These are phyloP conservation scores for Drosophila sturtevanti DNA, from an alignment of 1,140 invertebrate species.

Conservation along the genomic window DNA sequence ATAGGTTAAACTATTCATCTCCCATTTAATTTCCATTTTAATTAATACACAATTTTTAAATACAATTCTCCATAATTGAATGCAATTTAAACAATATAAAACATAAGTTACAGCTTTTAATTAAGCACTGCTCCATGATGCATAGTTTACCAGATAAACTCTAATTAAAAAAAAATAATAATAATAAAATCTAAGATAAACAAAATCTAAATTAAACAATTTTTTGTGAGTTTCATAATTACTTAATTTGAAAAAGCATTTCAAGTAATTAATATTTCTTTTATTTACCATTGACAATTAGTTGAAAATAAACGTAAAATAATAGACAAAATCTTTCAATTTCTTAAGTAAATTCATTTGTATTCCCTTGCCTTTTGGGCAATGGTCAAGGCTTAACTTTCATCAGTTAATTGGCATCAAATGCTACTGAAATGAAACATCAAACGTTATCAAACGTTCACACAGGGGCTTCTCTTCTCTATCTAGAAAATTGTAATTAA, in stretches of 20 bases:
- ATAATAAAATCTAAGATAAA: too few species aligned
- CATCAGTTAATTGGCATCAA: slow-evolving; percentile 65
- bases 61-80: too few species aligned
- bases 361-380: not conserved
- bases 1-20: too few species aligned
- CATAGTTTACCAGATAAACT: too few species aligned
- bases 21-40: too few species aligned
- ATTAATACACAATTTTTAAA: too few species aligned
- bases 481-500: slow-evolving; percentile 51
- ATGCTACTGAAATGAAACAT: slow-evolving; percentile 44
- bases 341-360: slow-evolving; percentile 16
- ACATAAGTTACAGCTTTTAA: too few species aligned
- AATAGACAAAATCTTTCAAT: not conserved
- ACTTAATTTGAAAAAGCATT: not conserved
- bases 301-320: not conserved
- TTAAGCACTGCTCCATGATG: too few species aligned
- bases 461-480: slow-evolving; percentile 10
- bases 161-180: too few species aligned
- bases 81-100: too few species aligned
- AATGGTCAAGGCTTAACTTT: slow-evolving; percentile 37
- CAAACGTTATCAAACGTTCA: slow-evolving; percentile 42
- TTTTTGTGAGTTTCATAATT: not conserved
- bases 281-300: not conserved
- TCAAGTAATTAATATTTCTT: too few species aligned
- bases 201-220: too few species aligned